A percentile compares a stretch with the other conserved stretches of the same genome.
phyloP scores from a whole-genome alignment of 2,888 invertebrate genomes.

The Dichetophora obliterata region DNA sequence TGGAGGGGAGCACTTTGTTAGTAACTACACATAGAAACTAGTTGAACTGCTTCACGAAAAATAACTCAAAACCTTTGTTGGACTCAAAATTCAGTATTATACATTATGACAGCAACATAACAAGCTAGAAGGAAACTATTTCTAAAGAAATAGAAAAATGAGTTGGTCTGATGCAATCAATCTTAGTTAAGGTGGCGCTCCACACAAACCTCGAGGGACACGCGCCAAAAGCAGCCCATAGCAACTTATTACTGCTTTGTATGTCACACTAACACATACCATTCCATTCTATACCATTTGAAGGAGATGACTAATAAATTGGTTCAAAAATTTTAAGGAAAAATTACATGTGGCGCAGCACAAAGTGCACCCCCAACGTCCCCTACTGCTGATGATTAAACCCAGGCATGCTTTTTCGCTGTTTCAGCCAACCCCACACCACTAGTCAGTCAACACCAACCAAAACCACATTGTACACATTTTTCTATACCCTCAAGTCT shows the following conservation, averaged over 20 bases:
- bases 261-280: neutral
- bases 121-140: constrained; percentile 2
- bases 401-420: constrained; percentile 17
- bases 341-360: neutral
- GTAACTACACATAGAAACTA: constrained; percentile 11
- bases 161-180: neutral
- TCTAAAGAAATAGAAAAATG: neutral
- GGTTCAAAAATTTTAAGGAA: neutral
- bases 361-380: neutral
- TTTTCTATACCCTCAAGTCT: constrained; percentile 28
- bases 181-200: neutral
- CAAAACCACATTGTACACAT: constrained; percentile 30
- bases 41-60: constrained; percentile 17
- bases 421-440: constrained; percentile 38
- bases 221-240: constrained; percentile 1
- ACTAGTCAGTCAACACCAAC: constrained; percentile 42
- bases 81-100: neutral
- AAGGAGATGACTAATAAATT: constrained; percentile 18
- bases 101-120: constrained; percentile 12
- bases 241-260: constrained; percentile 13
- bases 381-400: neutral
- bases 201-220: neutral
- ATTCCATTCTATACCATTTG: neutral
- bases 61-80: neutral
- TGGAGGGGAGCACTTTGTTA: neutral